phyloP scores from a whole-genome alignment of 2,797 vertebrate species.

The Hybognathus amarus region DNA sequence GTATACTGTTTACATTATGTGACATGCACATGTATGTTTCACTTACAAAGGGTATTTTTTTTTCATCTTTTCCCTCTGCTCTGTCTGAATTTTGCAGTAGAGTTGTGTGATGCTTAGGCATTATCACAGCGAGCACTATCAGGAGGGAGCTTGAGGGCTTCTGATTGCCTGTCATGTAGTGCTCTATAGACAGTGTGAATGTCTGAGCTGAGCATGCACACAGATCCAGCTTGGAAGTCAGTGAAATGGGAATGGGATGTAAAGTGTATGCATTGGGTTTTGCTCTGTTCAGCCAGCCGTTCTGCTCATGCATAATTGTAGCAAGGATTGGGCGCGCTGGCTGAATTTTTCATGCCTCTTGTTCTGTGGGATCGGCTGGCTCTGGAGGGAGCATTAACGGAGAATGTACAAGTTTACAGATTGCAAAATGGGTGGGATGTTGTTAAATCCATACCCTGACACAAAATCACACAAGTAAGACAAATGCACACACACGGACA shows the following conservation, averaged over 20 bases:
- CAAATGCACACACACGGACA: conserved; percentile 18
- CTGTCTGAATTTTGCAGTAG: neutral
- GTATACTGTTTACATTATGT: neutral
- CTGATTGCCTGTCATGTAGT: conserved; percentile 47
- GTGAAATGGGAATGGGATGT: conserved; percentile 48
- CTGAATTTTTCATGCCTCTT: conserved; percentile 44
- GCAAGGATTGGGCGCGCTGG: conserved; percentile 29
- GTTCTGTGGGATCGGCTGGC: conserved; percentile 24
- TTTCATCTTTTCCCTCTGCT: conserved; percentile 17
- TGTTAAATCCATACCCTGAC: conserved; percentile 41
- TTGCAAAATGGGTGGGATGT: conserved; percentile 22
- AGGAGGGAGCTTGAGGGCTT: conserved; percentile 15
- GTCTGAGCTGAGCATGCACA: conserved; percentile 23
- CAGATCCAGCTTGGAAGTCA: conserved; percentile 21
- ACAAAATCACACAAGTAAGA: conserved; percentile 40
- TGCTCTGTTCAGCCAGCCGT: conserved; percentile 40
- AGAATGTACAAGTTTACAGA: conserved; percentile 38
- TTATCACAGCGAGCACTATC: conserved; percentile 9
- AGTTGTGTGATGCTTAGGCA: conserved; percentile 38
- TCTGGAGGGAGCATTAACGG: conserved; percentile 25
- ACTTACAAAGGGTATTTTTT: neutral
- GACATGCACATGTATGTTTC: neutral
- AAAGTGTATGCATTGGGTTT: conserved; percentile 49
- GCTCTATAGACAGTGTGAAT: conserved; percentile 8
- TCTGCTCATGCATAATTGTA: conserved; percentile 49